A percentile compares a stretch with the other conserved stretches of the same genome.
These are phyloP conservation scores for Ostrea edulis DNA, from an alignment of 1,140 invertebrate species.

Conservation along the genomic window DNA sequence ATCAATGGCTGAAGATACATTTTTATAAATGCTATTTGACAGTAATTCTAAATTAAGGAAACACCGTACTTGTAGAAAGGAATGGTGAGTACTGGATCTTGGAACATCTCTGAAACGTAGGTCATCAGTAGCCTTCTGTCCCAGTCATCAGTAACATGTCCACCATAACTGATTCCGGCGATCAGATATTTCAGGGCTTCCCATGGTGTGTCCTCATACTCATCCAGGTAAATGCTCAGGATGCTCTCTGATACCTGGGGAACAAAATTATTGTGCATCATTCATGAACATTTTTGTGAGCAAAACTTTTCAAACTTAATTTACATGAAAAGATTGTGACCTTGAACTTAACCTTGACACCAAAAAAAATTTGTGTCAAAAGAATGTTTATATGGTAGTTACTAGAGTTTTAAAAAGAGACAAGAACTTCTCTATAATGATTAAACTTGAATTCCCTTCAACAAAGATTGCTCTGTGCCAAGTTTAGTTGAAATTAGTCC, in stretches of 20 bases:
- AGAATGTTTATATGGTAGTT: no score
- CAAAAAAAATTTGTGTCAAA: no score
- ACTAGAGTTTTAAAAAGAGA: no score
- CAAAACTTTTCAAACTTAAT: neutral
- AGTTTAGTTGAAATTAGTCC: no score
- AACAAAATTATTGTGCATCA: neutral
- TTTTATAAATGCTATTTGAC: slow-evolving; percentile 89
- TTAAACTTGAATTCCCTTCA: no score
- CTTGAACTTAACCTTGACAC: no score
- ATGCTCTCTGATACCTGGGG: slow-evolving; percentile 90
- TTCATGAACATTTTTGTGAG: neutral
- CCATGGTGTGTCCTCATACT: slow-evolving; percentile 87
- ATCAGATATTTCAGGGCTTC: slow-evolving; percentile 80
- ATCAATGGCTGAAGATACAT: no score
- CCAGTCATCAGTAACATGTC: slow-evolving; percentile 80
- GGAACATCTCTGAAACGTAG: slow-evolving; percentile 91
- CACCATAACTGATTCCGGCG: slow-evolving; percentile 80
- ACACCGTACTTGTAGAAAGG: slow-evolving; percentile 85
- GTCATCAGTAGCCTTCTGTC: slow-evolving; percentile 83
- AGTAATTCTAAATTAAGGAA: slow-evolving; percentile 79
- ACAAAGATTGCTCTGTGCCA: no score
- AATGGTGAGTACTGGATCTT: slow-evolving; percentile 84
- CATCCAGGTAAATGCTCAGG: slow-evolving; percentile 89
- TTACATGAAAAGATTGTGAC: no score
- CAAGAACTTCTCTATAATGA: no score